Evolutionary conservation across 2,888 invertebrate species (phyloP).

Genomic region (Incurvaria masculella): DNA sequence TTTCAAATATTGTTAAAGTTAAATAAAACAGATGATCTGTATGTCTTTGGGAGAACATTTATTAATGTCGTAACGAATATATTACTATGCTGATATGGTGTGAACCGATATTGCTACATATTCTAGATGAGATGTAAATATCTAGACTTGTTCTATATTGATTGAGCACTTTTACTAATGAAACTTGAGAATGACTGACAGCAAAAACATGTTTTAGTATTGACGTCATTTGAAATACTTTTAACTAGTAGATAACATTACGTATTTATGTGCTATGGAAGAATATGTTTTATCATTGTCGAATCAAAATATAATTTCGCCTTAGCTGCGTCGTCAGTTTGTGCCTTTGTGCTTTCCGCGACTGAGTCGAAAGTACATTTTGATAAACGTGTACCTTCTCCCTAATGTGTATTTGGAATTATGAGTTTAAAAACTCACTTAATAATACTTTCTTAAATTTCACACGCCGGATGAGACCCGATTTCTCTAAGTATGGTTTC

Average conservation of each 20-base stretch:
- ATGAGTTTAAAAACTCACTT: neutral
- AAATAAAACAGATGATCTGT: too few relatives aligned
- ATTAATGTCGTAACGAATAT: too few relatives aligned
- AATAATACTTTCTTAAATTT: neutral
- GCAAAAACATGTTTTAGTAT: slow-evolving; percentile 11
- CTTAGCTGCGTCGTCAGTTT: neutral
- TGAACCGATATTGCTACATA: too few relatives aligned
- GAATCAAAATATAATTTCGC: too few relatives aligned
- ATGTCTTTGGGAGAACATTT: too few relatives aligned
- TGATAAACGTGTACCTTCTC: neutral
- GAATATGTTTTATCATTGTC: slow-evolving; percentile 46
- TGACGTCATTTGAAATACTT: slow-evolving; percentile 30
- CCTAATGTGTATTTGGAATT: neutral
- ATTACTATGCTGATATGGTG: too few relatives aligned
- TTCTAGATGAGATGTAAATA: too few relatives aligned
- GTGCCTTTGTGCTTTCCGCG: slow-evolving; percentile 3
- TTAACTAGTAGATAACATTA: slow-evolving; percentile 39
- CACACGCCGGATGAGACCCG: neutral
- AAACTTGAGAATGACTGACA: neutral
- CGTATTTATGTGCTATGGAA: slow-evolving; percentile 51
- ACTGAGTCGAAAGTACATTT: neutral
- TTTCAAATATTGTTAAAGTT: too few relatives aligned
- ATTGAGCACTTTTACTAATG: neutral
- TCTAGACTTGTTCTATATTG: too few relatives aligned
- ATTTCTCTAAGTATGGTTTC: slow-evolving; percentile 4